These are phyloP conservation scores for Bradysia coprophila DNA, from an alignment of 1,140 invertebrate species.

Conservation along the genomic window DNA sequence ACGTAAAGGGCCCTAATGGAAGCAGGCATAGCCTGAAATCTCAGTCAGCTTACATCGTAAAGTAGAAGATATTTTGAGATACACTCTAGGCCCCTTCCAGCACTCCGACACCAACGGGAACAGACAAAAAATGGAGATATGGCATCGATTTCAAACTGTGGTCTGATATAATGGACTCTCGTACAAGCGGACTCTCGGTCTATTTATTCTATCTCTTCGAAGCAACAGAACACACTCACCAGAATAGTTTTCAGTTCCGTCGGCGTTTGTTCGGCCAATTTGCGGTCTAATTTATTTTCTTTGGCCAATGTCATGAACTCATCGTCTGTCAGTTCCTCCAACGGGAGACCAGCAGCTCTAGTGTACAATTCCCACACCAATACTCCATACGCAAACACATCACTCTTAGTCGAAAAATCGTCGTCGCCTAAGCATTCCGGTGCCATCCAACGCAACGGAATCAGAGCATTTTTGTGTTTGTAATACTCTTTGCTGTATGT, in stretches of 20 bases:
- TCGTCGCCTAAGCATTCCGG: slow-evolving; percentile 77
- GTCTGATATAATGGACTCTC: background rate
- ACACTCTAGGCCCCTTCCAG: too few relatives aligned
- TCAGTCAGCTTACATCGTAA: too few relatives aligned
- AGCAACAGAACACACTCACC: slow-evolving; percentile 21
- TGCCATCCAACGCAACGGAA: slow-evolving; percentile 74
- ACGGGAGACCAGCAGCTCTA: slow-evolving; percentile 69
- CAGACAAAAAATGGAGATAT: background rate
- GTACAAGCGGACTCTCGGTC: too few relatives aligned
- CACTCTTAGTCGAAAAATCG: slow-evolving; percentile 84
- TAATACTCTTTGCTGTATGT: slow-evolving; percentile 74
- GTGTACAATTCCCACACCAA: slow-evolving; percentile 64
- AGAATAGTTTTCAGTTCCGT: slow-evolving; percentile 37
- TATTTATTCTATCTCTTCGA: background rate
- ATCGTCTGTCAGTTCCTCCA: slow-evolving; percentile 60
- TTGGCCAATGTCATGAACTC: slow-evolving; percentile 53
- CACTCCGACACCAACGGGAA: too few relatives aligned
- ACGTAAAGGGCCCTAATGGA: too few relatives aligned
- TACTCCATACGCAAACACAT: slow-evolving; percentile 82
- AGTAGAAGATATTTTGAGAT: too few relatives aligned
- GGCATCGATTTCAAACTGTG: background rate
- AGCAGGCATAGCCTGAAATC: too few relatives aligned
- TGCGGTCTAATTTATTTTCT: slow-evolving; percentile 42
- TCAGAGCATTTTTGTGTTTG: slow-evolving; percentile 55
- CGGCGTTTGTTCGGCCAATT: slow-evolving; percentile 39